Base-by-base conservation (phyloP, 35 echinoderm and acorn worm genomes). In the Ophioderma brevispina region DNA sequence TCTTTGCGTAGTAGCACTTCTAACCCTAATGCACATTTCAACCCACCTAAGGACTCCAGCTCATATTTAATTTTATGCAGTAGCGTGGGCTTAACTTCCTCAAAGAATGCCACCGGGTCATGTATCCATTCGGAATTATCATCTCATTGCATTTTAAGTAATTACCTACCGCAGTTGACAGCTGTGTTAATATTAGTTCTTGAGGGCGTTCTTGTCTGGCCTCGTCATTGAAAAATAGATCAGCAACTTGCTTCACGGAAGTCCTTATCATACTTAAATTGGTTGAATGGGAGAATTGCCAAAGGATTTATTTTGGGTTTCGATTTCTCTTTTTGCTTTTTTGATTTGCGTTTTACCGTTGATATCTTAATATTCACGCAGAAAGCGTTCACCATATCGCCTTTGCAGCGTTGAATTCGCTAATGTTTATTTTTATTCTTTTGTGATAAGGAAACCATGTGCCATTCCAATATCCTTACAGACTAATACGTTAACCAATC, bases 371-470 rank as follows among this genome's bases (percentile, higher is more conserved):
- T 70, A 70, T 70, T 8, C 59, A 70, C 59, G 59, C 28, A 70
- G 59, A 70, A 70, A 70, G 23, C 59, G 10, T 30, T 70, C 59
- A 70, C 59, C 59, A 70, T 70, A 70, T 13, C 59, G 59, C 59
- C 28, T 70, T 70, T 70, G 59, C 59, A 13, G 59, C 59, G 59
- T 70, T 70, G 59, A 25, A 70, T 70, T 70, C 10, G 59, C 59
- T 70, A 70, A 70, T 70, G 59, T 25, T 30, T 70, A 70, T 70
- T 70, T 70, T 70, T 70, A 70, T 70, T 70, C 59, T 70, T 70
- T 70, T 70, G 59, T 25, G 59, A 70, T 25, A 70, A 6, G 59
- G 59, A 70, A 70, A 70, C 59, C 59, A 70, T 25, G 59, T 25
- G 4, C 59, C 59, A 25, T 70, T 18, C 59, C 59, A 70, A 18